Conservation (phyloP, 2,888 invertebrate species). For the Philereme transversata region DNA sequence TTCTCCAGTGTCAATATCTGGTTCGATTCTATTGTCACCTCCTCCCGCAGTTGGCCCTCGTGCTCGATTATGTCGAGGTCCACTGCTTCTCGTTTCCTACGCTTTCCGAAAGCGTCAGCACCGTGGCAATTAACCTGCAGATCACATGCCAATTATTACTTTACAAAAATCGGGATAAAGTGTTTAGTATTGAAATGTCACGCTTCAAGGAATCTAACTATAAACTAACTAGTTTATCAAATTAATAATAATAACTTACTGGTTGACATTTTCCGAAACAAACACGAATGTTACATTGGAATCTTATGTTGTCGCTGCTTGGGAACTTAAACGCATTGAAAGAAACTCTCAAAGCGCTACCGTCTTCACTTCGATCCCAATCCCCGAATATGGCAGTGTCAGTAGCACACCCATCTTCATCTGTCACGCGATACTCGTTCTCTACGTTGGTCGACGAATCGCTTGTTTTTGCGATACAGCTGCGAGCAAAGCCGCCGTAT, state of each 20-base stretch:
- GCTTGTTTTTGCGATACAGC: constrained; percentile 96
- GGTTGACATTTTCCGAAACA: constrained; percentile 98
- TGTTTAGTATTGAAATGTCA: neutral
- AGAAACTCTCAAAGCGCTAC: constrained; percentile 92
- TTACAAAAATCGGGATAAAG: neutral
- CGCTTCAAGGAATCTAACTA: neutral
- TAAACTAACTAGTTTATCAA: neutral
- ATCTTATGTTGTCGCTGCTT: constrained; percentile 95
- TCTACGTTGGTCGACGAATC: constrained; percentile 90
- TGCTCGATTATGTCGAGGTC: constrained; percentile 76
- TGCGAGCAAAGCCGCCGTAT: constrained; percentile 96
- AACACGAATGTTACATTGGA: constrained; percentile 97
- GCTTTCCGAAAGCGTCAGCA: constrained; percentile 94
- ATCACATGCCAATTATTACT: constrained; percentile 4
- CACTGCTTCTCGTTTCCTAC: constrained; percentile 86
- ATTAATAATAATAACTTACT: constrained; percentile 79
- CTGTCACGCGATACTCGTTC: constrained; percentile 96
- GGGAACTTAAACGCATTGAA: constrained; percentile 98
- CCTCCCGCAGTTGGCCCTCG: constrained; percentile 93
- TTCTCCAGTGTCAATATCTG: constrained; percentile 95
- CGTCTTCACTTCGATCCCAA: constrained; percentile 95
- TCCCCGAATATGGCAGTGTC: constrained; percentile 96
- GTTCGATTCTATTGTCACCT: constrained; percentile 96
- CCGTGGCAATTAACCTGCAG: constrained; percentile 94
- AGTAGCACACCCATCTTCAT: constrained; percentile 96